Percentiles rank a stretch among this genome's conserved stretches.
These are phyloP conservation scores for Drosophila mayaguana DNA, from an alignment of 2,888 invertebrate species.

Conservation along the genomic window DNA sequence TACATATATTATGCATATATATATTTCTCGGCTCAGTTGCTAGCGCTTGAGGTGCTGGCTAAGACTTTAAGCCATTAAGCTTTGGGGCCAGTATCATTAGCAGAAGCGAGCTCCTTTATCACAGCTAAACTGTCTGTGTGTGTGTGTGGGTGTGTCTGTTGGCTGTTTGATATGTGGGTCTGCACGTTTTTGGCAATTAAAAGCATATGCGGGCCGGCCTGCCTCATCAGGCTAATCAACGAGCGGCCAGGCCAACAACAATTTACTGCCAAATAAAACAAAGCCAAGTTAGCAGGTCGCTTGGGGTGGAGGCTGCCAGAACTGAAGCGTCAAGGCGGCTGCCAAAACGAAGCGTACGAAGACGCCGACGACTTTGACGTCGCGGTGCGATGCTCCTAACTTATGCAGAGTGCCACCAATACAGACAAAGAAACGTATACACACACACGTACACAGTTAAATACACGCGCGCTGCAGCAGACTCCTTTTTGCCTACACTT, in stretches of 20 bases:
- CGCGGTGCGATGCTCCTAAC: slow-evolving; percentile 51
- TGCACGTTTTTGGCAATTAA: slow-evolving; percentile 68
- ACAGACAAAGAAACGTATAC: slow-evolving; percentile 45
- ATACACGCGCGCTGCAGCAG: slow-evolving; percentile 56
- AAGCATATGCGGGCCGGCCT: slow-evolving; percentile 72
- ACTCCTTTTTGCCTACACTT: slow-evolving; percentile 55
- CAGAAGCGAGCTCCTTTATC: slow-evolving; percentile 11
- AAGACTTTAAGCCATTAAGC: slow-evolving; percentile 61
- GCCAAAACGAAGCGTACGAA: slow-evolving; percentile 56
- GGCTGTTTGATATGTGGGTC: slow-evolving; percentile 54
- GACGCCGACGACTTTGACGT: slow-evolving; percentile 49
- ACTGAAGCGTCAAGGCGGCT: slow-evolving; percentile 36
- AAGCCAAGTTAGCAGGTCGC: slow-evolving; percentile 40
- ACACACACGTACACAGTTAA: slow-evolving; percentile 28
- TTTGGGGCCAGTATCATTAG: slow-evolving; percentile 51
- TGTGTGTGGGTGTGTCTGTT: slow-evolving; percentile 7
- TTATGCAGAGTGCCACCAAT: slow-evolving; percentile 57
- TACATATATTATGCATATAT: neutral
- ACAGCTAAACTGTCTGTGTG: neutral
- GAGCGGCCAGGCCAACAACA: slow-evolving; percentile 58
- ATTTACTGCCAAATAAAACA: slow-evolving; percentile 66
- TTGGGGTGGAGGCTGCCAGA: neutral
- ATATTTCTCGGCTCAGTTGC: neutral
- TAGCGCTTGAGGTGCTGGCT: slow-evolving; percentile 32
- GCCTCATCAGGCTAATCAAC: slow-evolving; percentile 64